Evolutionary conservation across 53 echinoderm and acorn worm genomes (phyloP), one percentile per base, ranked within the genome.

Genomic region (Astropecten irregularis): DNA sequence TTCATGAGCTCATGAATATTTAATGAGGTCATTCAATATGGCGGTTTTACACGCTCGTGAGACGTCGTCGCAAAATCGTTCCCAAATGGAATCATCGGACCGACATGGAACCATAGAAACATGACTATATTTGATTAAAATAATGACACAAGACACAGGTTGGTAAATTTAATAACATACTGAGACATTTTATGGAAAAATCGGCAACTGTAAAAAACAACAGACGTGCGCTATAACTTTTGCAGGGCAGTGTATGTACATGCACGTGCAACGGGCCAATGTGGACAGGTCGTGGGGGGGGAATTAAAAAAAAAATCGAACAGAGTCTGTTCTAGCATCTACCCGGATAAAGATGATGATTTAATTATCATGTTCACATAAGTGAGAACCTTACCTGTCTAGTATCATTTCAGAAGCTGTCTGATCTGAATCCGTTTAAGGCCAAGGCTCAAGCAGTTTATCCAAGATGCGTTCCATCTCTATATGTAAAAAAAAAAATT

Each of bases 1-100:
- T 69, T 69, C 46, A 69, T 69, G 69, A 44, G 47, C 48, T 69
- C 69, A 70, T 49, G 30, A 70, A 70, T 70, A 70, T 48, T 11
- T 70, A 49, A 70, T 70, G 50, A 70, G 50, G 71, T 48, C 49
- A 49, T 70, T 30, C 50, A 70, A 49, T 11, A 70, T 70, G 71
- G 71, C 31, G 71, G 30, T 70, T 70, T 31, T 26, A 49, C 31
- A 50, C 31, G 9, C 49, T 50, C 10, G 2, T 3, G 31, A 29
- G 27, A 50, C 48, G 49, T 0, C 49, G 48, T 30, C 71, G 51
- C 19, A n/a, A 16, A 70, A 30, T 23, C 28, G 16, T 11, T 13
- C 42, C 15, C n/a, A 25, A 26, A 1, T 70, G 32, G 48, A 19
- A 18, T 50, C 42, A 46, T 18, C 7, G 23, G 19, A 39, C 40